phyloP scores from a whole-genome alignment of 2,797 vertebrate genomes.

The Leucoraja ocellata region DNA sequence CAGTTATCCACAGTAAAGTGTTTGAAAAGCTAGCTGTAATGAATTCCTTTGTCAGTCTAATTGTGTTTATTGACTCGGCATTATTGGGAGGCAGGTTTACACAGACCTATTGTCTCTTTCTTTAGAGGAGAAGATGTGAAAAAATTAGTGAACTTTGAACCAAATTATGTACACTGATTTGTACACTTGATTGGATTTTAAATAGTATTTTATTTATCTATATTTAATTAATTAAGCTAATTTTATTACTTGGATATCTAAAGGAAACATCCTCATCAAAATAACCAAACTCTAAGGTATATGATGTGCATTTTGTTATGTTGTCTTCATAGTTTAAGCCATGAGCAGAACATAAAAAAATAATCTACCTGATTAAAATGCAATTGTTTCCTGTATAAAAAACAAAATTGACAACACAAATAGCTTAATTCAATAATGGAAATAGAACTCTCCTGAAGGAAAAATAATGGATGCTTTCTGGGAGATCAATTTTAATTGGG shows the following conservation, averaged over 20 bases:
- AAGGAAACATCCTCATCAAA: not conserved
- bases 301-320: not conserved
- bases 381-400: not conserved
- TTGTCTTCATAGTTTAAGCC: not conserved
- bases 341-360: not conserved
- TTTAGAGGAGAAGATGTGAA: not conserved
- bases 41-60: constrained; percentile 2
- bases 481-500: not conserved
- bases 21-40: not conserved
- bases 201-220: not conserved
- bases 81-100: constrained; percentile 38
- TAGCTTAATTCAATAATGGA: not conserved
- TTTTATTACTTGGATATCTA: not conserved
- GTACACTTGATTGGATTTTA: not conserved
- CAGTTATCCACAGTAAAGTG: constrained; percentile 1
- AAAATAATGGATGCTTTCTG: not conserved
- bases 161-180: not conserved
- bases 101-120: not conserved
- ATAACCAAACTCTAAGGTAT: not conserved
- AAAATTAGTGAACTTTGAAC: not conserved
- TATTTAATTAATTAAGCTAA: not conserved
- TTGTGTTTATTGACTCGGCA: constrained; percentile 36
- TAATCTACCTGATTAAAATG: not conserved
- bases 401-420: not conserved
- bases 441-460: not conserved